Evolutionary conservation across 2,888 invertebrate species (phyloP), one percentile per base, ranked within the genome.

Genomic region (Dendrolimus houi): DNA sequence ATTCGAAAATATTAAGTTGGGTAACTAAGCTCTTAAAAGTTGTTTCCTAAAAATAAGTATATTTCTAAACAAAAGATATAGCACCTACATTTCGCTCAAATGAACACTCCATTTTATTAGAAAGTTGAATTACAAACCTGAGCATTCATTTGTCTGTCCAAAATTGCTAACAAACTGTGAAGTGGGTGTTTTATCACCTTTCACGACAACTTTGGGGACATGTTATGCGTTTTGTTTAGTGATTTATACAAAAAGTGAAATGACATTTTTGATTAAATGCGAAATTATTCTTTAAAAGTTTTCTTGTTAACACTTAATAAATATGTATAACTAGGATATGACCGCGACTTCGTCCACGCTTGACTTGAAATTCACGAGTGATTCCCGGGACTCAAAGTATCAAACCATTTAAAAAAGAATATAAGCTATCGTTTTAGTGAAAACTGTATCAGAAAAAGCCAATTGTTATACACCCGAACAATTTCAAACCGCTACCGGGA

Each of bases 201-300:
- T 47, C 47, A 47, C 12, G 47, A 47, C 9, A 47, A 60, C 61
- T 58, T 56, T 53, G 29, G 58, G 59, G 58, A 61, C 63, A 64
- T 59, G 62, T 62, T 58, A 60, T 62, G 57, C 60, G 65, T 62
- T 63, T 67, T 64, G 61, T 68, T 62, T 55, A 56, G 58, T 62
- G 64, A 70, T 71, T 69, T 64, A 67, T 73, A 65, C 63, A 57
- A 60, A 67, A 73, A 72, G 68, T 75, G 61, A 69, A 66, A 75
- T 76, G 75, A 70, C 70, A 69, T 71, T 74, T 74, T 72, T 70
- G 71, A 73, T 71, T 71, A 70, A 67, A 64, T 65, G 55, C 56
- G 57, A 58, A 55, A 60, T 47, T 47, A 1, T 47, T 47, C 47
- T 47, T 47, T 9, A 47, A 9, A 47, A 47, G 9, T 47, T 47